These are phyloP conservation scores for Vanessa cardui DNA, from an alignment of 2,888 invertebrate genomes.

Conservation along the genomic window DNA sequence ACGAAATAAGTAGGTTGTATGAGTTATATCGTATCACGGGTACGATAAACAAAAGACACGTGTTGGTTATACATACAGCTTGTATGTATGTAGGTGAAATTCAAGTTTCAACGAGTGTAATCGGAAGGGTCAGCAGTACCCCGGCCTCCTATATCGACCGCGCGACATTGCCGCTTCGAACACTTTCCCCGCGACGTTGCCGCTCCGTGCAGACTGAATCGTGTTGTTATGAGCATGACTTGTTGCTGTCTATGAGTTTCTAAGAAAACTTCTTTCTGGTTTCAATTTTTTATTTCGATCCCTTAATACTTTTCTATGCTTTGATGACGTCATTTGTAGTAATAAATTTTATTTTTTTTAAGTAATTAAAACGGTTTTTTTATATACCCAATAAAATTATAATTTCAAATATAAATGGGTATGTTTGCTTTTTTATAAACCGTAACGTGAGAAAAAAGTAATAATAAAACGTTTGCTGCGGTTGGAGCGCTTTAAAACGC, in stretches of 20 bases:
- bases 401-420: background rate
- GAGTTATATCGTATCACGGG: slow-evolving; percentile 5
- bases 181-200: slow-evolving; percentile 70
- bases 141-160: slow-evolving; percentile 53
- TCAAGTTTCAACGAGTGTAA: slow-evolving; percentile 21
- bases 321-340: background rate
- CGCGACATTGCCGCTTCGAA: slow-evolving; percentile 63
- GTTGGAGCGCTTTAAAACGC: slow-evolving; percentile 24
- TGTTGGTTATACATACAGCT: slow-evolving; percentile 17
- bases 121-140: slow-evolving; percentile 57
- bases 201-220: slow-evolving; percentile 34
- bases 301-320: background rate
- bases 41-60: slow-evolving; percentile 34
- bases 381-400: too few relatives aligned
- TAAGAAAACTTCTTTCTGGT: slow-evolving; percentile 20
- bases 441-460: slow-evolving; percentile 25
- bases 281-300: background rate
- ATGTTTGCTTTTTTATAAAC: background rate
- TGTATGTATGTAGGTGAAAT: slow-evolving; percentile 15
- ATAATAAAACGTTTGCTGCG: slow-evolving; percentile 19
- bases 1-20: slow-evolving; percentile 8
- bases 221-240: slow-evolving; percentile 54
- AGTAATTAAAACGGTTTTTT: background rate
- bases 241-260: slow-evolving; percentile 54
- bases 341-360: background rate